Percentiles rank a stretch among this genome's conserved stretches.
phyloP scores from a whole-genome alignment of 1,140 invertebrate species.

The Parapsyche elsis region DNA sequence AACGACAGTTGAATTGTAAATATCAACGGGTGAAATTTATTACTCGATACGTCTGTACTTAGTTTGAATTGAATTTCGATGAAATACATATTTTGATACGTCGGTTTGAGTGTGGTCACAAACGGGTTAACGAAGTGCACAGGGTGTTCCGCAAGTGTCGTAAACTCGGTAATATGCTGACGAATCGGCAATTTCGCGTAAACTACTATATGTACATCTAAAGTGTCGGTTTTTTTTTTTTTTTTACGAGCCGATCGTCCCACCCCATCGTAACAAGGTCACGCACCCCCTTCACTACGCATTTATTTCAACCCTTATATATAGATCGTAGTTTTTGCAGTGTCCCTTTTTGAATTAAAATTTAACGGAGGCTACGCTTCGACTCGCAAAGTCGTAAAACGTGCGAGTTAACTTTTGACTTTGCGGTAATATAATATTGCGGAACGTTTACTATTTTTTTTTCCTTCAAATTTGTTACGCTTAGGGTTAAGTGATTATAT shows the following conservation, averaged over 20 bases:
- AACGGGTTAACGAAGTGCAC: background rate
- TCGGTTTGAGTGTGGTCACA: no score
- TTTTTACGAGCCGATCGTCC: background rate
- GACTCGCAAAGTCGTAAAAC: no score
- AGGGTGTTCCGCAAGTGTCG: background rate
- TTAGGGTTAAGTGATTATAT: no score
- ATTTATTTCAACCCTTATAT: background rate
- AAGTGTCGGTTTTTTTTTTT: background rate
- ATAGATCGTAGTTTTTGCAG: background rate
- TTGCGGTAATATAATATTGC: no score
- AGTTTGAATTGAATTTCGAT: no score
- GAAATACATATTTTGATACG: no score
- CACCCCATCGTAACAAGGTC: background rate
- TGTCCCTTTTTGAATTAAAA: background rate
- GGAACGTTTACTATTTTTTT: no score
- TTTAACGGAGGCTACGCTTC: background rate
- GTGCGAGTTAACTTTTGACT: no score
- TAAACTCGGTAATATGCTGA: conserved; percentile 19
- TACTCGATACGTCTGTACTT: no score
- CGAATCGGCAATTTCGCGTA: conserved; percentile 13
- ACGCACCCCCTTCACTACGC: background rate
- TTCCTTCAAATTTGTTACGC: no score
- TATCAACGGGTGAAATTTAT: no score
- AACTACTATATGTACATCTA: background rate
- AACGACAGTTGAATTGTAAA: no score